Evolutionary conservation across 2,797 vertebrate species (phyloP), one percentile per base, ranked within the genome.

Genomic region (Epinephelus malabaricus): DNA sequence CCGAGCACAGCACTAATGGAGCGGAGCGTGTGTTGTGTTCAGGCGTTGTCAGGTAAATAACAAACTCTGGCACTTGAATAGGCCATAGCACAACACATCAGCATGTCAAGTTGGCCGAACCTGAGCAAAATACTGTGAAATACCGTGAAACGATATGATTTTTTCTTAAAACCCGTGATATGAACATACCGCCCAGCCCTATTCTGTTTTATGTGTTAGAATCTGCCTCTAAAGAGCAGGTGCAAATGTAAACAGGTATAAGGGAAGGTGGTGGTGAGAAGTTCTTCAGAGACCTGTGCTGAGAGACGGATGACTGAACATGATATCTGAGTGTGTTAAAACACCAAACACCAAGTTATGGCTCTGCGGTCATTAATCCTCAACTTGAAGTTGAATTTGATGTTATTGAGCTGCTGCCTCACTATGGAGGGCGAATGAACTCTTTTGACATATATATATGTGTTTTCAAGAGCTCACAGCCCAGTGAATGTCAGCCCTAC

Each of bases 321-420:
- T 18, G 54, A 55, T n/a, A 66, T 66, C 50, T 53, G 69, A 58
- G 53, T 58, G 49, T 56, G 58, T 77, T 70, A 19, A 34, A 76
- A 19, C 34, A 11, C 1, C 63, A 68, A 60, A 73, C 55, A 83
- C 34, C 34, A 65, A 59, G 30, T 69, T 25, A 3, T 46, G 53
- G 13, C 51, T 77, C 78, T 64, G 43, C 60, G 66, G 51, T 82
- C 30, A 69, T 69, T 69, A 69, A 55, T 85, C 65, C 23, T 76
- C 47, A 30, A 56, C 21, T 47, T 79, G 38, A 65, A 70, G 63
- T 13, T 59, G 9, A 51, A 69, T 58, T 13, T 46, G 55, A 76
- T 73, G 54, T 67, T 73, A 40, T 1, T 56, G 47, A 68, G 66
- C 73, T 64, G 55, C 63, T 78, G 45, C 27, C 18, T 75, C 56